These are phyloP conservation scores for Syngnathus floridae DNA, from an alignment of 2,113 vertebrate genomes.

Conservation along the genomic window DNA sequence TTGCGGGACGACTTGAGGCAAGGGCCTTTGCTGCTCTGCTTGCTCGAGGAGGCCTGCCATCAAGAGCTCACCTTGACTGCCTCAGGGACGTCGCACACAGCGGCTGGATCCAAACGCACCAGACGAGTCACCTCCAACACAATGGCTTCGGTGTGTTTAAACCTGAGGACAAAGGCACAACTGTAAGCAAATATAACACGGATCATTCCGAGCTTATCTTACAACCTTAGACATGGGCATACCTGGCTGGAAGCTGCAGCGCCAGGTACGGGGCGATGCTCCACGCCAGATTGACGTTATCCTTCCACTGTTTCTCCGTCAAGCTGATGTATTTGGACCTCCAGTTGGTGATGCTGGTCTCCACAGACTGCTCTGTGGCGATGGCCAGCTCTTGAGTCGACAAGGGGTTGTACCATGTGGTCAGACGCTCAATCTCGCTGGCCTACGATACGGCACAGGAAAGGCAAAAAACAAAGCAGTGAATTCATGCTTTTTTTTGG, in stretches of 20 bases:
- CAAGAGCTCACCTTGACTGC: slow-evolving; percentile 81
- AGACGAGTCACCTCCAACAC: slow-evolving; percentile 90
- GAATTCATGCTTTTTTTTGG: neutral
- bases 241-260: slow-evolving; percentile 90
- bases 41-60: neutral
- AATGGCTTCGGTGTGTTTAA: slow-evolving; percentile 94
- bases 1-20: neutral
- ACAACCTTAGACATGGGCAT: slow-evolving; percentile 1
- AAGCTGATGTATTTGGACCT: slow-evolving; percentile 91
- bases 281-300: slow-evolving; percentile 94
- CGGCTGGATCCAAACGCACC: slow-evolving; percentile 88
- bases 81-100: slow-evolving; percentile 89
- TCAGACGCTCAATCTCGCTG: slow-evolving; percentile 90
- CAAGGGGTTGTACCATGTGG: slow-evolving; percentile 93
- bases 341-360: slow-evolving; percentile 94
- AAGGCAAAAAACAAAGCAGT: neutral
- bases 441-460: slow-evolving; percentile 65
- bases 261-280: slow-evolving; percentile 91
- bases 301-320: slow-evolving; percentile 96
- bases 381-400: slow-evolving; percentile 87
- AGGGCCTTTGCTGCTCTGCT: neutral
- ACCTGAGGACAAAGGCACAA: slow-evolving; percentile 61
- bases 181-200: no score
- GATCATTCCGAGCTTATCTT: no score
- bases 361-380: slow-evolving; percentile 82